These are phyloP conservation scores for Ephydatia muelleri DNA, from an alignment of 37 sponge, comb jelly and placozoan genomes.

Conservation along the genomic window DNA sequence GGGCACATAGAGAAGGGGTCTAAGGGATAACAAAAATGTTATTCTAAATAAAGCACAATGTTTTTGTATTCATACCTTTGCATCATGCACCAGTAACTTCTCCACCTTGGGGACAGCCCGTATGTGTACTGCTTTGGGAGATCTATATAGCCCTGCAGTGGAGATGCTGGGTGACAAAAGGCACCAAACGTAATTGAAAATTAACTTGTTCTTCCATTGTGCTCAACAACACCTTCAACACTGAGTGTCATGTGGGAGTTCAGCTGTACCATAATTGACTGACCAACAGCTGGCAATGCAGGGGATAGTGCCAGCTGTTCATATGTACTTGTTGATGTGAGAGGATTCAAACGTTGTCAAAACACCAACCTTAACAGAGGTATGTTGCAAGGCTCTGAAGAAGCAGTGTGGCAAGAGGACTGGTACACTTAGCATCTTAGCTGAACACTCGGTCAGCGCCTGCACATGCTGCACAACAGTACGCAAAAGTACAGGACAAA, in stretches of 20 bases:
- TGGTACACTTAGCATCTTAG: slow-evolving; percentile 51
- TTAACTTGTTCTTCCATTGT: slow-evolving; percentile 40
- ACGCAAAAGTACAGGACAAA: not conserved
- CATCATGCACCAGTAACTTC: slow-evolving; percentile 29
- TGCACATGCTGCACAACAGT: slow-evolving; percentile 34
- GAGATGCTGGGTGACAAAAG: not conserved
- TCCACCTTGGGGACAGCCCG: slow-evolving; percentile 41
- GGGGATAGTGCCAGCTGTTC: slow-evolving; percentile 56
- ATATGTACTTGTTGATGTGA: not conserved
- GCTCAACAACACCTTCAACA: slow-evolving; percentile 71
- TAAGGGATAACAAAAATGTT: not conserved
- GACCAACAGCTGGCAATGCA: slow-evolving; percentile 39
- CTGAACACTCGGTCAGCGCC: slow-evolving; percentile 36
- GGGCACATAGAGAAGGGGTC: not conserved
- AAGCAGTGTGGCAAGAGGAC: slow-evolving; percentile 50
- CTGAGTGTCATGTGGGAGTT: slow-evolving; percentile 54
- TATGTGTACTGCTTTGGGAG: slow-evolving; percentile 37
- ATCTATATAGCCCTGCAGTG: slow-evolving; percentile 34
- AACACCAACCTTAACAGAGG: slow-evolving; percentile 49
- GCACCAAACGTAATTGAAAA: not conserved
- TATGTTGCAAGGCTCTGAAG: slow-evolving; percentile 46
- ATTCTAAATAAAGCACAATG: not conserved
- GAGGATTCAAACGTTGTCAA: not conserved
- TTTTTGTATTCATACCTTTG: slow-evolving; percentile 6
- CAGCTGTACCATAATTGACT: slow-evolving; percentile 32